Evolutionary conservation across 2,888 invertebrate species (phyloP).

Genomic region (Melinaea menophilus): DNA sequence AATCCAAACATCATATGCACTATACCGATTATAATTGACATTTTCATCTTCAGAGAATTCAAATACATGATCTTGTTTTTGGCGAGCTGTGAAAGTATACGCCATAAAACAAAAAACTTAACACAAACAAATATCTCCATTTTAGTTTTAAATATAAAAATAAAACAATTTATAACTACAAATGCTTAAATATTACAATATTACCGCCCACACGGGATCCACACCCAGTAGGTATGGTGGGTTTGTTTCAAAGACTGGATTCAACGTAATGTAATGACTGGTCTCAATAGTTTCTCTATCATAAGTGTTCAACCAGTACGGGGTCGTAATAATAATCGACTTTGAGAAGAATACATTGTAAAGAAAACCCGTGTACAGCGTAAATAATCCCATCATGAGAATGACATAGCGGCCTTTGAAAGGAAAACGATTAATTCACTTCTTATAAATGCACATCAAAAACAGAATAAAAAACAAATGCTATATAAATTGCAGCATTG

Average conservation of each 20-base stretch:
- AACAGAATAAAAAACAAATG: background rate
- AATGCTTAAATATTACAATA: conserved; percentile 6
- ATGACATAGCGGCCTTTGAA: conserved; percentile 93
- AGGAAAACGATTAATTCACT: background rate
- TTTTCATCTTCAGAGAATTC: conserved; percentile 96
- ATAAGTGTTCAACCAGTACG: conserved; percentile 83
- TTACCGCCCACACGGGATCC: conserved; percentile 83
- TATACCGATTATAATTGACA: conserved; percentile 94
- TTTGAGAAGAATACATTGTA: conserved; percentile 98
- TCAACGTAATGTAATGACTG: conserved; percentile 64
- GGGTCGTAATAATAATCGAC: conserved; percentile 85
- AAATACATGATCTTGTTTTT: conserved; percentile 92
- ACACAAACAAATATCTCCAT: background rate
- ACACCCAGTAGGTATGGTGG: conserved; percentile 90
- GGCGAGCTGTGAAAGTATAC: conserved; percentile 55
- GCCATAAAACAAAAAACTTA: conserved; percentile 9
- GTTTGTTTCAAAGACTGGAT: conserved; percentile 77
- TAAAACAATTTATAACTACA: too few relatives aligned
- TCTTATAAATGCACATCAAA: background rate
- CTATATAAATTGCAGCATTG: background rate
- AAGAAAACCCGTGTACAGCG: conserved; percentile 96
- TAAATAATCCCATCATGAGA: conserved; percentile 95
- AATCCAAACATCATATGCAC: conserved; percentile 97
- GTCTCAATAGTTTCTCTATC: conserved; percentile 26
- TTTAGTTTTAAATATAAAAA: too few relatives aligned